These are phyloP conservation scores for Xenopus borealis DNA, from an alignment of 2,113 vertebrate genomes.

Conservation along the genomic window DNA sequence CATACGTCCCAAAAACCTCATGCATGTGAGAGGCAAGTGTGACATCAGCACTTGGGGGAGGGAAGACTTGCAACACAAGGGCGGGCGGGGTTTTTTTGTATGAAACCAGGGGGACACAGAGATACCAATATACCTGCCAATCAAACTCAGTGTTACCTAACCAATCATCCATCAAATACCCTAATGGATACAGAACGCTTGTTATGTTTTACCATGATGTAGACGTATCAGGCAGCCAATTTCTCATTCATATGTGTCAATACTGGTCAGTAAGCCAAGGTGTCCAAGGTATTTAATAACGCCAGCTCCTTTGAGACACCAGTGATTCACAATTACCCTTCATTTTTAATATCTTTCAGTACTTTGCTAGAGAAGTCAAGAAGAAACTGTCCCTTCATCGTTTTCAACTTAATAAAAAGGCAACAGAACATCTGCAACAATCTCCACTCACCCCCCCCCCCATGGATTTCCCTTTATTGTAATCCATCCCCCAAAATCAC, in stretches of 20 bases:
- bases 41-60: conserved; percentile 31
- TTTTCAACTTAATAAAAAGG: too few species aligned
- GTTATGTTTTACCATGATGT: conserved; percentile 9
- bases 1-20: conserved; percentile 31
- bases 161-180: conserved; percentile 21
- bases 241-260: background rate
- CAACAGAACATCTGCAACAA: too few species aligned
- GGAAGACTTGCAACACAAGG: conserved; percentile 18
- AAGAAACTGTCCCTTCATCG: background rate
- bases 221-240: conserved; percentile 4
- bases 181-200: conserved; percentile 14
- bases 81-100: conserved; percentile 7
- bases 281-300: background rate
- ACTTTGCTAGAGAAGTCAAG: background rate
- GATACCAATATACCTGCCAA: conserved; percentile 37
- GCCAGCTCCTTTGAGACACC: background rate
- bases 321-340: too few species aligned
- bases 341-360: background rate
- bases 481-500: too few species aligned
- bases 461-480: too few species aligned
- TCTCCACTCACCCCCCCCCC: too few species aligned
- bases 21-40: conserved; percentile 28
- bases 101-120: conserved; percentile 27
- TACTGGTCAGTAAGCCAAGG: background rate
- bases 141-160: conserved; percentile 21